phyloP scores from a whole-genome alignment of 2,113 vertebrate genomes.

The Scopus umbretta region DNA sequence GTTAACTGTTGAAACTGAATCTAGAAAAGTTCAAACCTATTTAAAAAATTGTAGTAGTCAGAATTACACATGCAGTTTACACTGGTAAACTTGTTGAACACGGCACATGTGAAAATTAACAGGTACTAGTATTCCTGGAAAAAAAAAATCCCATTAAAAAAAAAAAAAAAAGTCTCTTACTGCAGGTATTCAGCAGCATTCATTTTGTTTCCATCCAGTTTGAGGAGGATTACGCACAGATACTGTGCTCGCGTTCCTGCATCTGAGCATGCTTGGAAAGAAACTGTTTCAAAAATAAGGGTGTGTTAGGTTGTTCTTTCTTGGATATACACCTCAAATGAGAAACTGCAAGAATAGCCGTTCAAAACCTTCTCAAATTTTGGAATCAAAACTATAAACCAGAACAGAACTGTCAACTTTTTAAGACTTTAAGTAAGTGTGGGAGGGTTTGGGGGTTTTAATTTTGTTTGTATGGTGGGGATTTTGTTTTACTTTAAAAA shows the following conservation, averaged over 20 bases:
- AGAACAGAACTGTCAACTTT: not conserved
- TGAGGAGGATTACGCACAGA: not conserved
- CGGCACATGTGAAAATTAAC: not conserved
- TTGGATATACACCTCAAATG: not conserved
- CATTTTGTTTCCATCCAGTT: not conserved
- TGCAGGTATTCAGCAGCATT: not conserved
- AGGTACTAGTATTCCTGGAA: not conserved
- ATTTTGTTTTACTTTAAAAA: not conserved
- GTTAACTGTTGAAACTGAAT: not conserved
- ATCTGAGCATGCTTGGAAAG: not conserved
- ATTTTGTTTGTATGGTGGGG: not conserved
- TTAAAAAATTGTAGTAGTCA: not conserved
- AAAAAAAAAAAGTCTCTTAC: not conserved
- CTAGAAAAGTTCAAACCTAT: not conserved
- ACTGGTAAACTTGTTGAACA: not conserved
- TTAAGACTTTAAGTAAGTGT: not conserved
- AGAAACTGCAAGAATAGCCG: not conserved
- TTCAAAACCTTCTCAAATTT: not conserved
- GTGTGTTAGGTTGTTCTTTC: not conserved
- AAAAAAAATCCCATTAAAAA: fast-evolving
- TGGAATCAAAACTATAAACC: not conserved
- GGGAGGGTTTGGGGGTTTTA: not conserved
- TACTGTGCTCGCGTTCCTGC: not conserved
- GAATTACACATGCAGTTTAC: not conserved
- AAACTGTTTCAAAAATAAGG: not conserved